Evolutionary conservation across 2,797 vertebrate genomes (phyloP), one percentile per base, ranked within the genome.

Genomic region (Hybognathus amarus): DNA sequence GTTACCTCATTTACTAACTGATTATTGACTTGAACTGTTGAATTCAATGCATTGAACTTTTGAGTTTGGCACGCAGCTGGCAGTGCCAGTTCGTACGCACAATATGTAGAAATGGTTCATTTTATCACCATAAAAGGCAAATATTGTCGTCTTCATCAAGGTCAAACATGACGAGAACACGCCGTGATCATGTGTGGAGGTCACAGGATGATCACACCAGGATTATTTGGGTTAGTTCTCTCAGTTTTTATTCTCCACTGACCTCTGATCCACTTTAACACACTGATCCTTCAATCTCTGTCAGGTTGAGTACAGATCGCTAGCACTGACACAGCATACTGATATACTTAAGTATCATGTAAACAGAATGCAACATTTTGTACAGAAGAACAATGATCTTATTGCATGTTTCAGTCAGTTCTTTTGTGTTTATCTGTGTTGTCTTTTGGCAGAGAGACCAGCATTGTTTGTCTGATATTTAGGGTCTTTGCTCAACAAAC

Each of bases 41-140:
- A 36, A 11, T 54, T 74, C 27, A 33, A 5, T 6, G 6, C 18
- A 17, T 30, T 63, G 59, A 27, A 27, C 47, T 74, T 36, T 52
- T 33, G 50, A 52, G 50, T 47, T 47, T 70, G 40, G 68, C 40
- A 69, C 67, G 17, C 15, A 69, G 15, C 68, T 47, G 24, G 27
- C 24, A 71, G 69, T 30, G 17, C 15, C 24, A 30, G 69, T 20
- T 50, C 42, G 5, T 12, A 54, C 24, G 8, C 12, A 54, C 33
- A 33, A 54, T 54, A 33, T 74, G 70, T 22, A 22, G 45, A 52
- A 52, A 73, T 52, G 13, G 47, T 22, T 73, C 6, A 11, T 67
- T 54, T 74, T 33, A 74, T 74, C 70, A 36, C 6, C 47, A 74
- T 54, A 36, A 74, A n/a, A 74, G 54, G 47, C 30, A 54, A 74